These are phyloP conservation scores for Pomatorhinus ruficollis DNA, from an alignment of 2,113 vertebrate genomes.

Conservation along the genomic window DNA sequence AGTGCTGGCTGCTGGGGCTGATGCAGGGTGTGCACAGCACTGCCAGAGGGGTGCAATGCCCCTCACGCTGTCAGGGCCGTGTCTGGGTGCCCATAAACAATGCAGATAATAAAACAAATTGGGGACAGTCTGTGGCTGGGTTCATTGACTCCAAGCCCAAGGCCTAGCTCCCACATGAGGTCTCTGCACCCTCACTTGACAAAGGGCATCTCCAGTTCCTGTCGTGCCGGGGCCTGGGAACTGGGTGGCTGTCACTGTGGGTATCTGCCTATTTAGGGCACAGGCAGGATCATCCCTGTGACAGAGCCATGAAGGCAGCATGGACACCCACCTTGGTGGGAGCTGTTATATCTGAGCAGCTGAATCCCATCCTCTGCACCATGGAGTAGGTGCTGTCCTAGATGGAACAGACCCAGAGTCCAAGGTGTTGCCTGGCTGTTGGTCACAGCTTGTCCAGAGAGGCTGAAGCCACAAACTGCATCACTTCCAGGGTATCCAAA, in stretches of 20 bases:
- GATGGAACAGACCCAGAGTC: neutral
- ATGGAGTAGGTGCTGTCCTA: neutral
- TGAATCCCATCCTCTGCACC: neutral
- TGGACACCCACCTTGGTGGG: neutral
- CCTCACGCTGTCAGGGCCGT: fast-evolving
- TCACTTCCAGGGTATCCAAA: neutral
- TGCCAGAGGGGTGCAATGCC: neutral
- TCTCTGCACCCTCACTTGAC: neutral
- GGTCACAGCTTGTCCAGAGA: neutral
- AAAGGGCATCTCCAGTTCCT: neutral
- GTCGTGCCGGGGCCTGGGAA: fast-evolving
- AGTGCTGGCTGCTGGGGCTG: neutral
- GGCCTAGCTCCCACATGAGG: neutral
- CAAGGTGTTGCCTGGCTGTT: neutral
- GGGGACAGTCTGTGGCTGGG: neutral
- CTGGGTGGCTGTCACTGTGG: neutral
- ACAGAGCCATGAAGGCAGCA: neutral
- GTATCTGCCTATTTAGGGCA: neutral
- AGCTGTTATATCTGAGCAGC: neutral
- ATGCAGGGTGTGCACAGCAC: neutral
- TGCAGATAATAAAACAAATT: neutral
- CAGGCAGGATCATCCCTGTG: neutral
- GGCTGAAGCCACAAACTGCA: fast-evolving
- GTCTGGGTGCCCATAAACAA: neutral
- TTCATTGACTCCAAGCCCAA: neutral